Conservation (phyloP, 2,797 vertebrate species). For the Sebastes nivosus region DNA sequence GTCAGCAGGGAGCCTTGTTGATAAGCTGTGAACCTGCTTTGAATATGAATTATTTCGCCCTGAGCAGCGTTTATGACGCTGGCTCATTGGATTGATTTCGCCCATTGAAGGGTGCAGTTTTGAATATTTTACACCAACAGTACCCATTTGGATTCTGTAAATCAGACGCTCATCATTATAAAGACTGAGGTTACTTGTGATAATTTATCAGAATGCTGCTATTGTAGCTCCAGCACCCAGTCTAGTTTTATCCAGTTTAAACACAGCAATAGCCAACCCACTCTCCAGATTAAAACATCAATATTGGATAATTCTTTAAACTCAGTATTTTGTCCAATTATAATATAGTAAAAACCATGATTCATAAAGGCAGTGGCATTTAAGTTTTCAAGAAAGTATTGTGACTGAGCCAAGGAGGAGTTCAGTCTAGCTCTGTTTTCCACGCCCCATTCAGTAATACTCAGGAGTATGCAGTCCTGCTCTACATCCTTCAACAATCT, state of each 20-base stretch:
- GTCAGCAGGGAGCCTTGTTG: conserved; percentile 69
- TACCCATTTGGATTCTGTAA: conserved; percentile 20
- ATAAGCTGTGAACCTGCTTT: conserved; percentile 65
- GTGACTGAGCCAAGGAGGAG: neutral
- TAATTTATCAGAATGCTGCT: neutral
- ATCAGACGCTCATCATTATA: conserved; percentile 28
- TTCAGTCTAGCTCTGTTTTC: neutral
- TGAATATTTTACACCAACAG: conserved; percentile 49
- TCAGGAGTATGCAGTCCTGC: neutral
- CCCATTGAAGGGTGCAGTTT: conserved; percentile 19
- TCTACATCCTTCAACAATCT: neutral
- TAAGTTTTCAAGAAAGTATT: neutral
- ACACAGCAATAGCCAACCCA: neutral
- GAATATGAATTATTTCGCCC: conserved; percentile 74
- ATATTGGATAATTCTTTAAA: neutral
- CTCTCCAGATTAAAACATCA: neutral
- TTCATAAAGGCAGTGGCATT: neutral
- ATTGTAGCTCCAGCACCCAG: neutral
- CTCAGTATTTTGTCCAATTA: neutral
- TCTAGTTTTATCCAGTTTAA: neutral
- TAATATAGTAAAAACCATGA: neutral
- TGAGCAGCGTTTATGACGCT: conserved; percentile 18
- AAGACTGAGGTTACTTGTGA: neutral
- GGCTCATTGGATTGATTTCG: conserved; percentile 42
- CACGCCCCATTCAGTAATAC: neutral